These are phyloP conservation scores for Enteromius treurensis DNA, from an alignment of 2,797 vertebrate species.

Conservation along the genomic window DNA sequence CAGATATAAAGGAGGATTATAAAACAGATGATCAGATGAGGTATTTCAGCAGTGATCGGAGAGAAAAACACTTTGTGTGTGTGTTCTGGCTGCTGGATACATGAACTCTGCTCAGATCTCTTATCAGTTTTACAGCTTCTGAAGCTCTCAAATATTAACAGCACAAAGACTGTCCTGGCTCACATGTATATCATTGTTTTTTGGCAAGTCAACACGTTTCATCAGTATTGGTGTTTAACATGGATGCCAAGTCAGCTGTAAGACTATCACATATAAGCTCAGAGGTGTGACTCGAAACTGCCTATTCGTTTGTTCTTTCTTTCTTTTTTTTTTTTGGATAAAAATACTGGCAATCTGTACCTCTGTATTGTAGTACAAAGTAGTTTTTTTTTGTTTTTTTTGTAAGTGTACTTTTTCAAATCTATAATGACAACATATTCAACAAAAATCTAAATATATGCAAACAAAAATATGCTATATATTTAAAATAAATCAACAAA, in stretches of 20 bases:
- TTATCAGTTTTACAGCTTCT: slow-evolving; percentile 34
- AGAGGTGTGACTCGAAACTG: background rate
- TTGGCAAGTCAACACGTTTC: background rate
- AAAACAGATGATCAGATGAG: slow-evolving; percentile 5
- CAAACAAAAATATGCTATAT: no score
- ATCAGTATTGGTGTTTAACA: background rate
- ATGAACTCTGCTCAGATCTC: slow-evolving; percentile 36
- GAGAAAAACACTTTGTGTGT: background rate
- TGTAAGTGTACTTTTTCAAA: no score
- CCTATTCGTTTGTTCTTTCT: background rate
- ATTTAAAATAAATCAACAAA: no score
- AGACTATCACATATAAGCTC: background rate
- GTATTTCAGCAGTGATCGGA: background rate
- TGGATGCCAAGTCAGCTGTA: background rate
- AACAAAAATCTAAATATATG: no score
- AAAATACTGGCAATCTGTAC: no score
- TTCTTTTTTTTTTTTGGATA: background rate
- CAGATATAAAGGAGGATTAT: background rate
- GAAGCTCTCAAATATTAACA: slow-evolving; percentile 37
- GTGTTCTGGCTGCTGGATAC: slow-evolving; percentile 1
- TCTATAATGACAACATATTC: no score
- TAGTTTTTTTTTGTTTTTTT: no score
- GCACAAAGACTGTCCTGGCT: background rate
- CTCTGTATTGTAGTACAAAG: no score
- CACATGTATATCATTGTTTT: background rate